These are phyloP conservation scores for Sebastes variabilis DNA, from an alignment of 2,797 vertebrate species.

Conservation along the genomic window DNA sequence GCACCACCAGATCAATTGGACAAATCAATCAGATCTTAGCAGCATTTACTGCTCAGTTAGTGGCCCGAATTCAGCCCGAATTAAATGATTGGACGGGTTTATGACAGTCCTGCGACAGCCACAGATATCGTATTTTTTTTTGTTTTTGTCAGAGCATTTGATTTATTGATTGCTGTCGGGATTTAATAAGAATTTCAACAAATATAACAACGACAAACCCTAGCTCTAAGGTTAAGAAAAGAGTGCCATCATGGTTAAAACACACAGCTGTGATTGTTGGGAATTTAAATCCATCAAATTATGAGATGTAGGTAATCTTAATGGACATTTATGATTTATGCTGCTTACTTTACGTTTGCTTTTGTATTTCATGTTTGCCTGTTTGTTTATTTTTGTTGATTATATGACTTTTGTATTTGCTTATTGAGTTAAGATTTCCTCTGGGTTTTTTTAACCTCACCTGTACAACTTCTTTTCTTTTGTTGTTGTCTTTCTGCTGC, in stretches of 20 bases:
- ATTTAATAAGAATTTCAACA: neutral
- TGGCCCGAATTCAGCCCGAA: neutral
- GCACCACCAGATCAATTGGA: constrained; percentile 27
- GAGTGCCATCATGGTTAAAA: neutral
- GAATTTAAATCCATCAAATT: neutral
- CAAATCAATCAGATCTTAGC: constrained; percentile 40
- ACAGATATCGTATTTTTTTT: accelerated
- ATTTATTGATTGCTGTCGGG: neutral
- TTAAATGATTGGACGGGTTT: neutral
- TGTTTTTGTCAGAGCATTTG: neutral
- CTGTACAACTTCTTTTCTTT: too few species aligned
- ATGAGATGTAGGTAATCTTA: neutral
- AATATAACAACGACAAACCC: accelerated
- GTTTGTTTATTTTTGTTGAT: too few species aligned
- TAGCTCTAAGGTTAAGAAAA: neutral
- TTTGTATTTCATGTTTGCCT: too few species aligned
- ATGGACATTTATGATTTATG: neutral
- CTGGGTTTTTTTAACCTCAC: too few species aligned
- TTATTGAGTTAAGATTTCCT: too few species aligned
- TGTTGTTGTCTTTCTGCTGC: too few species aligned
- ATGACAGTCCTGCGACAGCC: neutral
- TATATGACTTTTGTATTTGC: too few species aligned
- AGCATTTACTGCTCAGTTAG: constrained; percentile 50
- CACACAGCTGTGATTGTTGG: neutral
- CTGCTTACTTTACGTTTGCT: neutral